Percentiles rank a stretch among this genome's conserved stretches.
Evolutionary conservation across 2,113 vertebrate species (phyloP).

Genomic region (Ellobius talpinus): DNA sequence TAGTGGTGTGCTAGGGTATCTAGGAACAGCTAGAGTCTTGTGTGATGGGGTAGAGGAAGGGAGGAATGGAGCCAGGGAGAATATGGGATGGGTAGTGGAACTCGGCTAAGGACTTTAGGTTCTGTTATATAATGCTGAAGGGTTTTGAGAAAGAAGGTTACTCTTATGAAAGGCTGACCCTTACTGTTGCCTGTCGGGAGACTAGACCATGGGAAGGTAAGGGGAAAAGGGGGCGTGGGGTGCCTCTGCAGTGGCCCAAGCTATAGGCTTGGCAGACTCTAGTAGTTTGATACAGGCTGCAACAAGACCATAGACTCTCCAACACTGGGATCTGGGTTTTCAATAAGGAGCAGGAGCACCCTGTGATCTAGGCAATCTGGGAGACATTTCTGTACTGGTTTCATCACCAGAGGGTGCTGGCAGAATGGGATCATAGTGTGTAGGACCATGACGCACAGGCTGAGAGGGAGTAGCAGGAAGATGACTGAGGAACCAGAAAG

Average conservation of each 20-base stretch:
- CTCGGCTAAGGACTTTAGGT: background rate
- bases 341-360: fast-evolving
- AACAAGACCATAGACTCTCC: background rate
- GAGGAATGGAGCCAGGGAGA: background rate
- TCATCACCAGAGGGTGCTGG: too few relatives aligned
- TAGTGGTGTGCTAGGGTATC: background rate
- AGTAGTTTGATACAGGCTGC: background rate
- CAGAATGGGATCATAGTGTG: background rate
- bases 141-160: background rate
- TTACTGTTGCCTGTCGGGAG: background rate
- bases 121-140: background rate
- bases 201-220: background rate
- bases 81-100: background rate
- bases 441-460: fast-evolving
- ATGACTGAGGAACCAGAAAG: background rate
- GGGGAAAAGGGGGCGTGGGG: background rate
- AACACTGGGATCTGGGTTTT: background rate
- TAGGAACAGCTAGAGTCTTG: background rate
- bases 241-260: background rate
- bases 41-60: background rate
- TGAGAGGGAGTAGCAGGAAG: background rate
- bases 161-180: background rate
- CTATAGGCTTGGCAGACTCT: background rate
- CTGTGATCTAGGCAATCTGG: background rate
- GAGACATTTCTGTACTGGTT: background rate